Evolutionary conservation across 2,888 invertebrate genomes (phyloP).

Genomic region (Agrochola litura): DNA sequence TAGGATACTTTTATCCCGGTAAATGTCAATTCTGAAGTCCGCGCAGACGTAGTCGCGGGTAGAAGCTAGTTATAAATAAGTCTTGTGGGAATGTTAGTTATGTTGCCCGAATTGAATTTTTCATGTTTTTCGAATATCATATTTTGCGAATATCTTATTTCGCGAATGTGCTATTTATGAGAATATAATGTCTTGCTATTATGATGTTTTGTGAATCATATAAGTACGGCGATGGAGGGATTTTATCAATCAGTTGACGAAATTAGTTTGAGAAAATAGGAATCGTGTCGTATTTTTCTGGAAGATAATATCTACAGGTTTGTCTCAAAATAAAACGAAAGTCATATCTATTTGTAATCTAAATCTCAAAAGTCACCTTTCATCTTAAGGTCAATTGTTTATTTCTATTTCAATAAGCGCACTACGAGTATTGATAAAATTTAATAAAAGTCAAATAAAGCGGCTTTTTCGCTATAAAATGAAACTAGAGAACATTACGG

Average conservation of each 20-base stretch:
- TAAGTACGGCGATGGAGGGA: too few species aligned
- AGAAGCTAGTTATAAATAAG: too few species aligned
- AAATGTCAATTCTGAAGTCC: too few species aligned
- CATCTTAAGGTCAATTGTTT: conserved; percentile 1
- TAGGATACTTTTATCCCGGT: too few species aligned
- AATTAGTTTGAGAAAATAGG: neutral
- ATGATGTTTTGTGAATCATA: too few species aligned
- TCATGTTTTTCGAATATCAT: too few species aligned
- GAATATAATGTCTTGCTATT: too few species aligned
- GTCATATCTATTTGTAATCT: neutral
- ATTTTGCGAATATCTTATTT: too few species aligned
- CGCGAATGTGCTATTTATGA: too few species aligned
- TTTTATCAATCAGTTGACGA: neutral
- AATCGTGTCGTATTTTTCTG: neutral
- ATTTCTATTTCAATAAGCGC: conserved; percentile 18
- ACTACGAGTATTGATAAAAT: conserved; percentile 9
- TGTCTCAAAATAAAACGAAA: neutral
- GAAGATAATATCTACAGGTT: neutral
- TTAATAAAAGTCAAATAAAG: conserved; percentile 14
- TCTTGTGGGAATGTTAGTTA: too few species aligned
- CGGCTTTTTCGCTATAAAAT: neutral
- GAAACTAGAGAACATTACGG: conserved; percentile 5
- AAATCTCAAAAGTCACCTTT: conserved; percentile 16
- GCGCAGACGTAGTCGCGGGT: too few species aligned
- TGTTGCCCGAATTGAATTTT: too few species aligned